A percentile compares a stretch with the other conserved stretches of the same genome.
Evolutionary conservation across 2,113 vertebrate species (phyloP).

Genomic region (Heptranchias perlo): DNA sequence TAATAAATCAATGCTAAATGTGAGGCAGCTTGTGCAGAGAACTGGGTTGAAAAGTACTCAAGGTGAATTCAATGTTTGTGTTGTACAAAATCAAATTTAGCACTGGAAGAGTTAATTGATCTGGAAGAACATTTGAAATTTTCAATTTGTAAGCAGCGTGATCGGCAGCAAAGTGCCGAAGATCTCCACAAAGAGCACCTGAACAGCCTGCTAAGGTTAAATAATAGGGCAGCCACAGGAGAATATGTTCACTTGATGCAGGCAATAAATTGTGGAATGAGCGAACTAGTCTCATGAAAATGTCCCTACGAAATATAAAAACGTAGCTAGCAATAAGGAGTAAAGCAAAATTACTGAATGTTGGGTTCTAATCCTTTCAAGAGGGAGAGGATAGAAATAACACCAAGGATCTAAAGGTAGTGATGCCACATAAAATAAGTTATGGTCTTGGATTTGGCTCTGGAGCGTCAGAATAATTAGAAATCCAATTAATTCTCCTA

Average conservation of each 20-base stretch:
- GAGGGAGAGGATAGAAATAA: neutral
- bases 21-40: neutral
- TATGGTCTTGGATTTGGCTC: neutral
- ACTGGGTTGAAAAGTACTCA: neutral
- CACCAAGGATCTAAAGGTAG: neutral
- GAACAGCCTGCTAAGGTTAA: neutral
- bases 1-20: neutral
- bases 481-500: slow-evolving; percentile 26
- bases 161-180: neutral
- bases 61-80: neutral
- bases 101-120: neutral
- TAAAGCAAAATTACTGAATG: neutral
- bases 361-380: neutral
- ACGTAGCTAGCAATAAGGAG: neutral
- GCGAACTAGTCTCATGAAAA: neutral
- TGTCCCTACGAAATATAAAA: neutral
- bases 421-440: slow-evolving; percentile 4
- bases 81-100: neutral
- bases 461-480: neutral
- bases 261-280: neutral
- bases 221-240: neutral
- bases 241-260: neutral
- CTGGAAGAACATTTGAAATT: neutral
- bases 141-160: neutral
- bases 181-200: neutral